Evolutionary conservation across 2,888 invertebrate genomes (phyloP).

Genomic region (Pemphredon lugubris): DNA sequence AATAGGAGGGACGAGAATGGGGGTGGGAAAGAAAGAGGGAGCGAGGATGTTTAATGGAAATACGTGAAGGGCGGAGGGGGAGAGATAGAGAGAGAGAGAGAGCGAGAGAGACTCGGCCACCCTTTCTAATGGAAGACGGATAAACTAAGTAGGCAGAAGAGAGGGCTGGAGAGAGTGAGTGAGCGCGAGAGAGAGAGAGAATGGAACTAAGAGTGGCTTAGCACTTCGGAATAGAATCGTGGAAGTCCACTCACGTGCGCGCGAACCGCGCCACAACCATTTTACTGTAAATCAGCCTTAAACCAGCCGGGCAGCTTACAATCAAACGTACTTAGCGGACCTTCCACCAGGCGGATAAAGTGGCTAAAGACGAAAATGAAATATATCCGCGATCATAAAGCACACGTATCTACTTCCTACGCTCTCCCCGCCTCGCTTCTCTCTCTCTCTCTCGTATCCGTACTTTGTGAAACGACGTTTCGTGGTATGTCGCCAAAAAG

Average conservation of each 20-base stretch:
- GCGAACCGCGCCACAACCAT: slow-evolving; percentile 56
- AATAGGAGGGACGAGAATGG: neutral
- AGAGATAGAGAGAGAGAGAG: neutral
- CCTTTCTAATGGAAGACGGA: neutral
- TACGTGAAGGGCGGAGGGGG: neutral
- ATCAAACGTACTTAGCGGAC: slow-evolving; percentile 79
- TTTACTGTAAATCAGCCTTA: slow-evolving; percentile 78
- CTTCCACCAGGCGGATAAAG: slow-evolving; percentile 57
- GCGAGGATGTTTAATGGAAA: neutral
- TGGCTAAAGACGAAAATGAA: slow-evolving; percentile 69
- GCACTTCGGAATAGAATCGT: slow-evolving; percentile 52
- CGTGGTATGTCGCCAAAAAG: slow-evolving; percentile 42
- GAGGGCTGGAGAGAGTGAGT: neutral
- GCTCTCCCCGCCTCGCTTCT: slow-evolving; percentile 10
- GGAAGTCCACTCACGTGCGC: slow-evolving; percentile 76
- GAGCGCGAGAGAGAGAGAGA: neutral
- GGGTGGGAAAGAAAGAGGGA: neutral
- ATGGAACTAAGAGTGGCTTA: slow-evolving; percentile 61
- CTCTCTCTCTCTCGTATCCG: neutral
- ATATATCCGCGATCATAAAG: slow-evolving; percentile 68
- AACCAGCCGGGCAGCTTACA: slow-evolving; percentile 77
- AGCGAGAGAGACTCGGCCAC: too few species aligned
- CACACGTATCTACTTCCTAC: slow-evolving; percentile 23
- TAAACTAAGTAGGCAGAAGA: neutral
- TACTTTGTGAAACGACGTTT: too few species aligned